A percentile compares a stretch with the other conserved stretches of the same genome.
These are phyloP conservation scores for Telmatochromis bifrenatus DNA, from an alignment of 2,113 vertebrate species.

Conservation along the genomic window DNA sequence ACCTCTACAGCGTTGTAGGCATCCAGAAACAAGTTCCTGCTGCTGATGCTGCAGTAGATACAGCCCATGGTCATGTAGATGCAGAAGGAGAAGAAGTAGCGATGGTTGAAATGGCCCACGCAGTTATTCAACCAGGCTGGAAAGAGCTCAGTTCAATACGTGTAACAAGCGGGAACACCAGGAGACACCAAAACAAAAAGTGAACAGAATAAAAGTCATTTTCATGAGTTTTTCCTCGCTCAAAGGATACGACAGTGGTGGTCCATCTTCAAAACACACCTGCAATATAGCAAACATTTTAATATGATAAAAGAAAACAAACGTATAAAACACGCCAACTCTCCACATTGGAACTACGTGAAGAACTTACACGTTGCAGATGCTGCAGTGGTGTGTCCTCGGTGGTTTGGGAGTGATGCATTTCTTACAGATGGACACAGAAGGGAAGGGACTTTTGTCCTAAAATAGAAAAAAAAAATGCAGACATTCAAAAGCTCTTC, in stretches of 20 bases:
- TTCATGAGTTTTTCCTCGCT: not conserved
- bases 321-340: rapidly evolving
- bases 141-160: constrained; percentile 28
- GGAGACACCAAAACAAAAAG: not conserved
- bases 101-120: constrained; percentile 96
- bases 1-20: constrained; percentile 91
- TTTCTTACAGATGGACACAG: constrained; percentile 92
- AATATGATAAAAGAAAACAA: not conserved
- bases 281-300: constrained; percentile 39
- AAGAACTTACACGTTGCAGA: constrained; percentile 84
- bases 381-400: constrained; percentile 96
- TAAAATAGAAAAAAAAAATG: not conserved
- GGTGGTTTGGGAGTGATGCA: constrained; percentile 92
- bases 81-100: constrained; percentile 98
- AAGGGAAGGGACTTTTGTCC: constrained; percentile 53
- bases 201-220: not conserved
- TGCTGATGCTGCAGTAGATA: constrained; percentile 91
- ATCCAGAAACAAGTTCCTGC: constrained; percentile 84
- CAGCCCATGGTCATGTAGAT: constrained; percentile 96
- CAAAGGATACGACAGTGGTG: constrained; percentile 99
- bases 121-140: constrained; percentile 98
- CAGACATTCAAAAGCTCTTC: not conserved
- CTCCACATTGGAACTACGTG: not conserved
- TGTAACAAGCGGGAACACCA: not conserved
- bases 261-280: constrained; percentile 98